Percentiles rank a stretch among this genome's conserved stretches.
Evolutionary conservation across 2,888 invertebrate genomes (phyloP).

Genomic region (Penaeus monodon): DNA sequence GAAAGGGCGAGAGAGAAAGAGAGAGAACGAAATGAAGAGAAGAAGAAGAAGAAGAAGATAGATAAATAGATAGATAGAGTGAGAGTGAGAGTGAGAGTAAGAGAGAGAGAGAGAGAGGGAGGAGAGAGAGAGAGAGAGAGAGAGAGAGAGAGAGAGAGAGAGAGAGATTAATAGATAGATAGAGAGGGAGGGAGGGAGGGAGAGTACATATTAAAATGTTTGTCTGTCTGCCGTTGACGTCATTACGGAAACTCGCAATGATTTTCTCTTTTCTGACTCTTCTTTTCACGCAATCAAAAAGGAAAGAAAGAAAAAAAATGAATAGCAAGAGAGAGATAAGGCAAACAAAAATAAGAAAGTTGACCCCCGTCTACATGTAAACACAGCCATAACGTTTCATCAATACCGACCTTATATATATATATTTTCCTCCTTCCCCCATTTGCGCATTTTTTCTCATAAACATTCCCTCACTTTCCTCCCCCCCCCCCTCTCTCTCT

Average conservation of each 20-base stretch:
- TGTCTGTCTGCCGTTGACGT: no score
- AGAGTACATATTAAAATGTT: not conserved
- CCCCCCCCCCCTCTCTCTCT: slow-evolving; percentile 6
- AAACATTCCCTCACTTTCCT: not conserved
- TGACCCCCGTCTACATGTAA: not conserved
- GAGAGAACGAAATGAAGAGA: not conserved
- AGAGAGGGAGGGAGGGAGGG: not conserved
- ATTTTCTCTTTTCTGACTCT: no score
- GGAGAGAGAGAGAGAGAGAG: not conserved
- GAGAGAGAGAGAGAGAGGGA: not conserved
- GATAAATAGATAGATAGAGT: not conserved
- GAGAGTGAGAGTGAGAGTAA: not conserved
- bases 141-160: not conserved
- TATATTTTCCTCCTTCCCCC: no score
- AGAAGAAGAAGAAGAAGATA: not conserved
- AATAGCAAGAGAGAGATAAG: no score
- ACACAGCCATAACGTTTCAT: no score
- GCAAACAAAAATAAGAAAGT: no score
- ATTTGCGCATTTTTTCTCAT: no score
- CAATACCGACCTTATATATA: no score
- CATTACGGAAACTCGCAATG: no score
- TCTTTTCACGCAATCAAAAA: no score
- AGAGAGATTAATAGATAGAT: not conserved
- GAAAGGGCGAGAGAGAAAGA: not conserved
- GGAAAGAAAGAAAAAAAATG: no score